Evolutionary conservation across 2,113 vertebrate species (phyloP).

Genomic region (Urocolius indicus): DNA sequence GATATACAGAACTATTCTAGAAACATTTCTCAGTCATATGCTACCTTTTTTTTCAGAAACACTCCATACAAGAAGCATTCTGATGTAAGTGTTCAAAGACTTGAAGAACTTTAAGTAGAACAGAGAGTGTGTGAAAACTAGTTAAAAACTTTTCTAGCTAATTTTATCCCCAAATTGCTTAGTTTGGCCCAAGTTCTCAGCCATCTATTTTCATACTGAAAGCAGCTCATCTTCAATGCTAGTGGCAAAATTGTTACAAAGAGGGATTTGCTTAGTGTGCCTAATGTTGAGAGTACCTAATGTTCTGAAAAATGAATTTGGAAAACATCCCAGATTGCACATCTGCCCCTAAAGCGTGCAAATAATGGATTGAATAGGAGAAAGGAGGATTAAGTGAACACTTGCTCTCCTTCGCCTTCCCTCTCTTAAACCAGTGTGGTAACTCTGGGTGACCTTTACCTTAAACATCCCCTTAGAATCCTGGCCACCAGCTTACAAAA

Average conservation of each 20-base stretch:
- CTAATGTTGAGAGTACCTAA: constrained; percentile 63
- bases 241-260: constrained; percentile 59
- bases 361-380: not conserved
- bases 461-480: not conserved
- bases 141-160: not conserved
- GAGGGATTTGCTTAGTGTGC: constrained; percentile 33
- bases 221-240: constrained; percentile 23
- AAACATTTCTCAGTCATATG: not conserved
- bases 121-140: not conserved
- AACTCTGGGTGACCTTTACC: not conserved
- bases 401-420: not conserved
- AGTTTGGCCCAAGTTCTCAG: constrained; percentile 11
- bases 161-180: constrained; percentile 34
- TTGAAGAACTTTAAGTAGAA: not conserved
- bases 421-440: not conserved
- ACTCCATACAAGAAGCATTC: not conserved
- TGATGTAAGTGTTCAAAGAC: not conserved
- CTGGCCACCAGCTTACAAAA: not conserved
- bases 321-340: constrained; percentile 52
- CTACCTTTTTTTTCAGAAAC: not conserved
- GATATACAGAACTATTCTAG: not conserved
- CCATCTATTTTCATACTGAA: constrained; percentile 50
- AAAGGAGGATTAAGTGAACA: not conserved
- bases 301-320: constrained; percentile 72
- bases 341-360: constrained; percentile 23